phyloP scores from a whole-genome alignment of 2,113 vertebrate genomes.

The Ptilonorhynchus violaceus region DNA sequence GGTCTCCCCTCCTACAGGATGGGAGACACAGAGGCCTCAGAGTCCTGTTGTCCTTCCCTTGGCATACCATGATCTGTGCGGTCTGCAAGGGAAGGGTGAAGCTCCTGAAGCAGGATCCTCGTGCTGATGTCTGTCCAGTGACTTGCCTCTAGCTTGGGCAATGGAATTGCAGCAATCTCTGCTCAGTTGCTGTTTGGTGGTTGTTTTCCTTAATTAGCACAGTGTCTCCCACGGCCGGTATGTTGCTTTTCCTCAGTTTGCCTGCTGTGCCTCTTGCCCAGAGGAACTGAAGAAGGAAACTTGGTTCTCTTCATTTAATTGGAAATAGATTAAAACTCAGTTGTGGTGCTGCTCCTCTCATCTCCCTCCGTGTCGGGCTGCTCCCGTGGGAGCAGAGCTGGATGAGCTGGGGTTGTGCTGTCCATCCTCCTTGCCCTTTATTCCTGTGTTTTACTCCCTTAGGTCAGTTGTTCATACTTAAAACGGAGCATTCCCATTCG shows the following conservation, averaged over 20 bases:
- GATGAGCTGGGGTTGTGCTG: not conserved
- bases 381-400: not conserved
- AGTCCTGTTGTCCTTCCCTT: not conserved
- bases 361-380: not conserved
- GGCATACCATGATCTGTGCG: not conserved
- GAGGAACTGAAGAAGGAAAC: conserved; percentile 38
- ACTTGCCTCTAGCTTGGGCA: not conserved
- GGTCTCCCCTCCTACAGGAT: not conserved
- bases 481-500: not conserved
- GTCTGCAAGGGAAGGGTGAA: not conserved
- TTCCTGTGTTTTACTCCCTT: not conserved
- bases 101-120: not conserved
- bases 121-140: not conserved
- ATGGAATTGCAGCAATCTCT: not conserved
- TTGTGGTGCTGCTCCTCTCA: not conserved
- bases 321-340: not conserved
- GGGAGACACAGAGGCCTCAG: not conserved
- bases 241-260: conserved; percentile 33
- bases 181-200: not conserved
- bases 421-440: not conserved
- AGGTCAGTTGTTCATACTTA: not conserved
- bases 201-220: not conserved
- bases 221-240: not conserved
- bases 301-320: not conserved
- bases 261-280: conserved; percentile 44